Base-by-base conservation (phyloP, 1,140 invertebrate genomes). In the Philopotamus ludificatus region DNA sequence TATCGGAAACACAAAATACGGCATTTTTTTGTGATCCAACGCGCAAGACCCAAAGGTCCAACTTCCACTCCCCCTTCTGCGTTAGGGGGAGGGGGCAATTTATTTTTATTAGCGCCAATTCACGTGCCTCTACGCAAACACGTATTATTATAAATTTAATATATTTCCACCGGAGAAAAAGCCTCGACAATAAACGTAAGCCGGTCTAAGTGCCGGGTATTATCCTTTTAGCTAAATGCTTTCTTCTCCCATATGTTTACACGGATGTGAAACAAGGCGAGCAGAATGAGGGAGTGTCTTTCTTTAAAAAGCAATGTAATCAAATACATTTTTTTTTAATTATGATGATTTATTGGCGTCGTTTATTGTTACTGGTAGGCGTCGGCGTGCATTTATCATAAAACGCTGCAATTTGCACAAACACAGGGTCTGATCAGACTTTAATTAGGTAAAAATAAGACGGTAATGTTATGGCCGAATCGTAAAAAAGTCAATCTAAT, bases 401-500 rank as follows among this genome's bases (percentile, higher is more conserved):
- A n/a, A n/a, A n/a, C n/a, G n/a, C n/a, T n/a, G n/a, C n/a, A n/a
- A n/a, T n/a, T n/a, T n/a, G n/a, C n/a, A n/a, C n/a, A n/a, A n/a
- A n/a, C n/a, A n/a, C n/a, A n/a, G 20, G 16, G 23, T 15, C 21
- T 16, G 54, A 57, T 42, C 26, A 39, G 26, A 57, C 54, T 57
- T 57, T 57, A 57, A 57, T 57, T 57, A 28, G 54, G 54, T 42
- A 26, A 42, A 57, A 57, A 57, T 57, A 57, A 57, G 54, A 22
- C n/a, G 34, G 10, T 44, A 20, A 16, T 12, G 54, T 57, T 57
- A 57, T 57, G 16, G 54, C 16, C 26, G 54, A 53, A 22, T 55
- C 42, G 21, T 60, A 60, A 60, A 60, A 49, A 60, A 47, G 57
- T 60, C 57, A 60, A 60, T 60, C 42, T 60, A 60, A 60, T 60